phyloP scores from a whole-genome alignment of 2,797 vertebrate genomes.

The Acomys russatus region DNA sequence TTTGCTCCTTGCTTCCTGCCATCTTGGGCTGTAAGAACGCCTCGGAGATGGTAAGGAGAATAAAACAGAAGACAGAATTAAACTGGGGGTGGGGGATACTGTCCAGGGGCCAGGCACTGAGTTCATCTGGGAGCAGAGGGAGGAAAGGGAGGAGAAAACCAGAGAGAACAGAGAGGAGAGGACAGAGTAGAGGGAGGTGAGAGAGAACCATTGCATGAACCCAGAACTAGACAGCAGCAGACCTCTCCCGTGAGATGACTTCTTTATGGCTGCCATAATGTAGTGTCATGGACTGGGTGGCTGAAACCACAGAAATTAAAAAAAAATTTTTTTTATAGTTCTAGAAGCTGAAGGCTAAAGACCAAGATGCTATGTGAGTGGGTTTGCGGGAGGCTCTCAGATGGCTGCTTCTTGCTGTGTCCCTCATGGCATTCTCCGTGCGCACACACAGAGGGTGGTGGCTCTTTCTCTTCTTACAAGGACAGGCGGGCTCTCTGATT shows the following conservation, averaged over 20 bases:
- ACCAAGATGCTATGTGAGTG: neutral
- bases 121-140: neutral
- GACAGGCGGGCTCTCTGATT: neutral
- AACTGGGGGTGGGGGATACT: neutral
- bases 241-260: neutral
- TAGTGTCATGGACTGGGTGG: neutral
- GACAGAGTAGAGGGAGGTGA: neutral
- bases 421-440: neutral
- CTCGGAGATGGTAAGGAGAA: constrained; percentile 5
- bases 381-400: neutral
- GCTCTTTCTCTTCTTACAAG: constrained; percentile 24
- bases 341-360: neutral
- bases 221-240: neutral
- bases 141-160: neutral
- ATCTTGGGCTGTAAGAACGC: neutral
- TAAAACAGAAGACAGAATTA: neutral
- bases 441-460: too few relatives aligned
- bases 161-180: neutral
- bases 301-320: neutral
- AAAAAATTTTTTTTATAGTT: neutral
- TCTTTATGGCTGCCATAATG: neutral
- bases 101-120: neutral
- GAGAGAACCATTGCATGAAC: neutral
- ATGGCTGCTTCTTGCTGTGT: neutral
- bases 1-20: neutral